Evolutionary conservation across 2,888 invertebrate species (phyloP).

Genomic region (Ellobium chinense): DNA sequence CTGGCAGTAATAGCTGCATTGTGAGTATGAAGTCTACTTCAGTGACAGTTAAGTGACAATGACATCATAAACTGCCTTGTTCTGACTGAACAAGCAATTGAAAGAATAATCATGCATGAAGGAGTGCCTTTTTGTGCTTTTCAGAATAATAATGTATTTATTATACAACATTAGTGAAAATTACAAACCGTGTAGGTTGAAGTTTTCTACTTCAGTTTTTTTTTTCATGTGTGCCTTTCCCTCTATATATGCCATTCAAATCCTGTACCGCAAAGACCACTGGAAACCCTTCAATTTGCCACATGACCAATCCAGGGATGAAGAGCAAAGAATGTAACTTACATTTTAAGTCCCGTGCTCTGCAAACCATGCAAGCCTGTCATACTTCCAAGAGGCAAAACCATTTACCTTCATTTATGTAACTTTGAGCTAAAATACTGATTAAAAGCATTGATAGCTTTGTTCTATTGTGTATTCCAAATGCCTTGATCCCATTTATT

Average conservation of each 20-base stretch:
- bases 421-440: not conserved
- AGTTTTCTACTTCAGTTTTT: not conserved
- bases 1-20: no score
- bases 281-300: not conserved
- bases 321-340: not conserved
- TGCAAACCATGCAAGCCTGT: not conserved
- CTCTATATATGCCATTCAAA: not conserved
- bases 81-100: no score
- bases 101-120: no score
- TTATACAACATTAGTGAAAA: no score
- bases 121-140: no score
- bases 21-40: no score
- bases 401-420: not conserved
- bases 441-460: not conserved
- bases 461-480: not conserved
- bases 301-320: not conserved
- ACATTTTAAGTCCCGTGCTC: not conserved
- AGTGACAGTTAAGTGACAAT: no score
- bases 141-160: no score
- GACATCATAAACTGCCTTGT: no score
- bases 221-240: not conserved
- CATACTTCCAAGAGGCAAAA: not conserved
- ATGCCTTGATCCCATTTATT: not conserved
- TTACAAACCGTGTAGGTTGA: not conserved
- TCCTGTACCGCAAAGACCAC: not conserved